Base-by-base conservation (phyloP, 37 sponge, comb jelly and placozoan species). In the Hexactinellida sp. region DNA sequence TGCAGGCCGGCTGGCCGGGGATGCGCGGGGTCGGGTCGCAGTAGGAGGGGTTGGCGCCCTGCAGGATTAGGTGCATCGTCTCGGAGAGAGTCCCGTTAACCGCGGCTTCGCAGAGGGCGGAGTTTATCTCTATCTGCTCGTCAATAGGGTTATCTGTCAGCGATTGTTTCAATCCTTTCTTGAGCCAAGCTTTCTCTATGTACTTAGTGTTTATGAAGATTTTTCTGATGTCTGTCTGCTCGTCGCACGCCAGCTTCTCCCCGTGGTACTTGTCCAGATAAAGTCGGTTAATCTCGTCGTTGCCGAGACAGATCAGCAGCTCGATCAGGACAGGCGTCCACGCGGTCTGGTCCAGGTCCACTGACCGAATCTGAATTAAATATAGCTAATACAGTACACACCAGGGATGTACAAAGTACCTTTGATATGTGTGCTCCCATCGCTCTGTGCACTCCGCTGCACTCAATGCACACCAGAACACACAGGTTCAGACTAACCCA, bases 401-500 rank as follows among this genome's bases (percentile, higher is more conserved):
- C 76, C 3, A 63, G 13, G 76, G 9, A 47, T 47, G 16, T 9
- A 21, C 76, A 63, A 10, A 10, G 28, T 63, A 63, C 95, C 83
- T 95, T 95, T 37, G 95, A 95, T 30, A 93, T 88, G 63, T 95
- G 92, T 0, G 88, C 89, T 38, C 95, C 93, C 86, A 95, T 54
- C 10, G 91, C 84, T 36, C 95, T 83, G 82, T 92, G 92, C 9
- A 90, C 89, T 10, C 92, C 90, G 38, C 94, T 91, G 54, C 96
- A 95, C 47, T 95, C 85, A 76, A 93, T 91, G 83, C 96, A 95
- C 36, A 95, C 86, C 92, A 92, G 91, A 38, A 95, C 86, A 25
- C 92, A 90, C 23, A 84, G 87, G 89, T 95, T 95, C 71, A 95
- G 89, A 36, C 90, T 89, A 0, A 90, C 92, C 96, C 96, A 95